Conservation (phyloP, 2,113 vertebrate species). For the Gulo gulo region DNA sequence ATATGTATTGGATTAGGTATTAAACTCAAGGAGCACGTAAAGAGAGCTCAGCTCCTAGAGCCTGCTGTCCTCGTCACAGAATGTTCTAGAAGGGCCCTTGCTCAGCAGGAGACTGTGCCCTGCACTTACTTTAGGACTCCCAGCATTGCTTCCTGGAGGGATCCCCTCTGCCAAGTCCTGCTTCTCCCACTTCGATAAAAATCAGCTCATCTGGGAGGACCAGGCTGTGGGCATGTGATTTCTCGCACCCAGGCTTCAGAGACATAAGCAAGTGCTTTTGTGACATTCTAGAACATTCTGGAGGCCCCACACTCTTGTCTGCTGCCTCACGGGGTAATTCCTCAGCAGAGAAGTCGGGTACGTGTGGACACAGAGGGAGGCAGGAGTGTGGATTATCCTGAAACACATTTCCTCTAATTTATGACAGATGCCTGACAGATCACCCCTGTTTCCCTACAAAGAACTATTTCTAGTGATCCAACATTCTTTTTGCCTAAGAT, state of each 20-base stretch:
- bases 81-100: background rate
- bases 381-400: background rate
- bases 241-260: background rate
- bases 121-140: background rate
- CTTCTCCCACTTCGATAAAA: background rate
- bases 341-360: background rate
- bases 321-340: background rate
- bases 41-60: constrained; percentile 44
- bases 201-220: background rate
- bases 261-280: background rate
- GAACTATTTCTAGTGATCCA: background rate
- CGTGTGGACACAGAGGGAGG: background rate
- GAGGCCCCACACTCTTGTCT: background rate
- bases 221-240: background rate
- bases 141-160: background rate
- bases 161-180: background rate
- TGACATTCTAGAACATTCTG: background rate
- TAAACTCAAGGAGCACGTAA: constrained; percentile 28
- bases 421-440: background rate
- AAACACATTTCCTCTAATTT: background rate
- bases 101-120: background rate
- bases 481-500: background rate
- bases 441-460: too few species aligned
- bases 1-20: constrained; percentile 35
- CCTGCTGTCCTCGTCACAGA: constrained; percentile 29